phyloP scores from a whole-genome alignment of 2,797 vertebrate genomes.

The Synanceia verrucosa region DNA sequence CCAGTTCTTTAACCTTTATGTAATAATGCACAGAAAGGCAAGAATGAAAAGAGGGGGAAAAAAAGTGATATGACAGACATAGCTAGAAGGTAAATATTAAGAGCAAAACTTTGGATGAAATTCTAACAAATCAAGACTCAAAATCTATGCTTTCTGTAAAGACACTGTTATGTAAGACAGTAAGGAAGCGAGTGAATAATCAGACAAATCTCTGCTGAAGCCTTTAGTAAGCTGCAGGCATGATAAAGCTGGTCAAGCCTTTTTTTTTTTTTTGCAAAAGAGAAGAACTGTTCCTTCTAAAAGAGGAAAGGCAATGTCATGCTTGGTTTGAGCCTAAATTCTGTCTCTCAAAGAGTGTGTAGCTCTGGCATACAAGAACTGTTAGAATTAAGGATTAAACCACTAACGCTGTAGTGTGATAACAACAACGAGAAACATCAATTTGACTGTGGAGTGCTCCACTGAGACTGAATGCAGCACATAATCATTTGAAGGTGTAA shows the following conservation, averaged over 20 bases:
- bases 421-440: slow-evolving; percentile 43
- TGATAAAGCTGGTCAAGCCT: slow-evolving; percentile 7
- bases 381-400: slow-evolving; percentile 55
- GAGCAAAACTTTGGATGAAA: not conserved
- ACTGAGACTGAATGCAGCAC: slow-evolving; percentile 25
- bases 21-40: not conserved
- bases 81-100: not conserved
- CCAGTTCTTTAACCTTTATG: not conserved
- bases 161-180: slow-evolving; percentile 28
- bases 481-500: slow-evolving; percentile 58
- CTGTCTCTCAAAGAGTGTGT: slow-evolving; percentile 12
- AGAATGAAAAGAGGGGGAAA: not conserved
- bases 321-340: slow-evolving; percentile 47
- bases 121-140: not conserved
- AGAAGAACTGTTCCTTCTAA: slow-evolving; percentile 29
- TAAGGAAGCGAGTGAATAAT: slow-evolving; percentile 8
- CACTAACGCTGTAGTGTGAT: slow-evolving; percentile 47
- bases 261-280: not conserved
- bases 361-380: slow-evolving; percentile 21
- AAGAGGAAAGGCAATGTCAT: slow-evolving; percentile 49
- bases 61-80: not conserved
- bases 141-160: slow-evolving; percentile 5
- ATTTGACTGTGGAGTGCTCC: slow-evolving; percentile 23
- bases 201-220: slow-evolving; percentile 43
- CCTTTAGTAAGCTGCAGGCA: slow-evolving; percentile 37